Percentiles rank a stretch among this genome's conserved stretches.
These are phyloP conservation scores for Ellobius talpinus DNA, from an alignment of 2,113 vertebrate genomes.

Conservation along the genomic window DNA sequence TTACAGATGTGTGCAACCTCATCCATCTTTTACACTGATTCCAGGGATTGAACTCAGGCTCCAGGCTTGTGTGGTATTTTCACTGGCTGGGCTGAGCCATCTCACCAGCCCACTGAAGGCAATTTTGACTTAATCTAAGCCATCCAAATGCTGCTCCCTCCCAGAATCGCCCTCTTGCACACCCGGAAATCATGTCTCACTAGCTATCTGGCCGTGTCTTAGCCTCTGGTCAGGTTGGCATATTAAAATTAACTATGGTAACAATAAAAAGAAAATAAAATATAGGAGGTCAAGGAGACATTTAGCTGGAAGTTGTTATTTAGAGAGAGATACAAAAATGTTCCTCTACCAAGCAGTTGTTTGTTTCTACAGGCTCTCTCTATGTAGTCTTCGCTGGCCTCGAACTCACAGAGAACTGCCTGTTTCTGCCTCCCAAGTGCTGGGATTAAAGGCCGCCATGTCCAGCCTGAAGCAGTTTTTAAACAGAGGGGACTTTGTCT, in stretches of 20 bases:
- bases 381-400: background rate
- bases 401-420: background rate
- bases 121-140: background rate
- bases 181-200: background rate
- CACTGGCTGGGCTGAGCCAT: background rate
- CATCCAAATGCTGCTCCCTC: background rate
- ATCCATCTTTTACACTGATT: background rate
- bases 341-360: background rate
- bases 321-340: background rate
- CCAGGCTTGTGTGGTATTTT: background rate
- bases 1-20: background rate
- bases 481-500: background rate
- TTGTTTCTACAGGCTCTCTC: background rate
- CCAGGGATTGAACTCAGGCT: background rate
- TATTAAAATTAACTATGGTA: background rate
- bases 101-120: background rate
- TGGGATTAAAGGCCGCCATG: background rate
- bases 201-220: background rate
- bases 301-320: conserved; percentile 3
- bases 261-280: background rate
- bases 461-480: background rate
- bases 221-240: background rate
- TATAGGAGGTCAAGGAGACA: background rate
- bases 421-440: background rate
- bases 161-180: background rate